A percentile compares a stretch with the other conserved stretches of the same genome.
These are phyloP conservation scores for Cottoperca gobio DNA, from an alignment of 2,797 vertebrate species.

Conservation along the genomic window DNA sequence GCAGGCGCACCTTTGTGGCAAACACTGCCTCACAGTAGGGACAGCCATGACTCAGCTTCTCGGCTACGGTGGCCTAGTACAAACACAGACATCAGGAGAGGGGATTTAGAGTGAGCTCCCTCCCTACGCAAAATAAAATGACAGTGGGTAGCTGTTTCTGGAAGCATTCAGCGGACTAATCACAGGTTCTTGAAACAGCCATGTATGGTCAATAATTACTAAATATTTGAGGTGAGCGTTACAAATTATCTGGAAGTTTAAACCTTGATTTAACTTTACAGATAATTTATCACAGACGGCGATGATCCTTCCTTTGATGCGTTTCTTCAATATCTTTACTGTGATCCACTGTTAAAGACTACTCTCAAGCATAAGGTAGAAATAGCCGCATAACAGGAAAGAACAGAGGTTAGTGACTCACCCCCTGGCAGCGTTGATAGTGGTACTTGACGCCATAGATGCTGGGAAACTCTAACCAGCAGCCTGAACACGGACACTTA, in stretches of 20 bases:
- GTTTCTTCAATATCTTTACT: conserved; percentile 6
- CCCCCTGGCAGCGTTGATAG: conserved; percentile 97
- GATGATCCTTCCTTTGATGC: background rate
- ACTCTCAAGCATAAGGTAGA: conserved; percentile 35
- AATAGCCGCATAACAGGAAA: conserved; percentile 58
- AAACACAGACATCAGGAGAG: conserved; percentile 49
- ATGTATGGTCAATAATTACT: background rate
- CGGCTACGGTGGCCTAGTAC: conserved; percentile 85
- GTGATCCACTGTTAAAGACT: conserved; percentile 22
- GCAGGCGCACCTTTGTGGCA: conserved; percentile 94
- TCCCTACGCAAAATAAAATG: conserved; percentile 27
- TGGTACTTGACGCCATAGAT: conserved; percentile 99
- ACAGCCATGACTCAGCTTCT: conserved; percentile 93
- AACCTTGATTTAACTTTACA: background rate
- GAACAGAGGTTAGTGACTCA: conserved; percentile 76
- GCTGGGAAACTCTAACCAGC: conserved; percentile 98
- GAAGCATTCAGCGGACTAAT: conserved; percentile 40
- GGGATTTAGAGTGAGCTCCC: conserved; percentile 35
- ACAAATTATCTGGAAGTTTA: conserved; percentile 19
- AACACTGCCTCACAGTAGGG: conserved; percentile 94
- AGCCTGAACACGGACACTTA: conserved; percentile 94
- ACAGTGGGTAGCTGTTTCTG: conserved; percentile 40
- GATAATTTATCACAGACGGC: background rate
- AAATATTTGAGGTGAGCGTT: conserved; percentile 13
- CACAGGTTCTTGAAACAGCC: conserved; percentile 14